These are phyloP conservation scores for Phaonia tiefii DNA, from an alignment of 2,888 invertebrate genomes.

Conservation along the genomic window DNA sequence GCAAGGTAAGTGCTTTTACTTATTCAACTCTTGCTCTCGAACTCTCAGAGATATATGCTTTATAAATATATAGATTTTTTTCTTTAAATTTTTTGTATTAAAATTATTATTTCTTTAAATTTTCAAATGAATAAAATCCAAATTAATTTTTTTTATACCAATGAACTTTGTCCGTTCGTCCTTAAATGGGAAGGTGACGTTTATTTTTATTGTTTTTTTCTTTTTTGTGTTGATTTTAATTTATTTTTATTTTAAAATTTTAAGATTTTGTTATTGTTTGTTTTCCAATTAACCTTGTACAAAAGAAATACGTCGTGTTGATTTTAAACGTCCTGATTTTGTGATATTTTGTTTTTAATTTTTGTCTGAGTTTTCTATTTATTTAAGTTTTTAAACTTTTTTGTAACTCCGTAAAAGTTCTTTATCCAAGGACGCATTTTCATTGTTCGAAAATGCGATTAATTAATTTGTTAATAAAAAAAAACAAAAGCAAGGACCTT, in stretches of 20 bases:
- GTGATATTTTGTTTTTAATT: slow-evolving; percentile 38
- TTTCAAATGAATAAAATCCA: neutral
- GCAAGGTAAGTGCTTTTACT: slow-evolving; percentile 90
- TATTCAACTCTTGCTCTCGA: neutral
- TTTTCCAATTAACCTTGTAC: slow-evolving; percentile 53
- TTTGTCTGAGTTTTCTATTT: slow-evolving; percentile 34
- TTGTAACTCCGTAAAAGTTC: slow-evolving; percentile 8
- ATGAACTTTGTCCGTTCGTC: slow-evolving; percentile 60
- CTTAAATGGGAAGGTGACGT: slow-evolving; percentile 66
- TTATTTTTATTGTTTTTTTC: no score
- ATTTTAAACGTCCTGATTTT: slow-evolving; percentile 40
- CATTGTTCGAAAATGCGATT: slow-evolving; percentile 52
- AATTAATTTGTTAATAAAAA: slow-evolving; percentile 52
- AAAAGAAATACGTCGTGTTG: slow-evolving; percentile 54
- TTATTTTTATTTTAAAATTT: slow-evolving; percentile 20
- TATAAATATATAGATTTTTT: neutral
- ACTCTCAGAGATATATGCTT: slow-evolving; percentile 6
- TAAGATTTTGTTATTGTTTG: slow-evolving; percentile 22
- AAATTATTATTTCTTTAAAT: slow-evolving; percentile 27
- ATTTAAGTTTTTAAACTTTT: slow-evolving; percentile 46
- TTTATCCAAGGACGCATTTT: slow-evolving; percentile 53
- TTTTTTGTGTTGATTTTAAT: slow-evolving; percentile 8
- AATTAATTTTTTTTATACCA: slow-evolving; percentile 58
- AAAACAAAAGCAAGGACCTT: slow-evolving; percentile 79
- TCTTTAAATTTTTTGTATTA: slow-evolving; percentile 39